A percentile compares a stretch with the other conserved stretches of the same genome.
Evolutionary conservation across 2,113 vertebrate species (phyloP).

Genomic region (Xiphorhynchus elegans): DNA sequence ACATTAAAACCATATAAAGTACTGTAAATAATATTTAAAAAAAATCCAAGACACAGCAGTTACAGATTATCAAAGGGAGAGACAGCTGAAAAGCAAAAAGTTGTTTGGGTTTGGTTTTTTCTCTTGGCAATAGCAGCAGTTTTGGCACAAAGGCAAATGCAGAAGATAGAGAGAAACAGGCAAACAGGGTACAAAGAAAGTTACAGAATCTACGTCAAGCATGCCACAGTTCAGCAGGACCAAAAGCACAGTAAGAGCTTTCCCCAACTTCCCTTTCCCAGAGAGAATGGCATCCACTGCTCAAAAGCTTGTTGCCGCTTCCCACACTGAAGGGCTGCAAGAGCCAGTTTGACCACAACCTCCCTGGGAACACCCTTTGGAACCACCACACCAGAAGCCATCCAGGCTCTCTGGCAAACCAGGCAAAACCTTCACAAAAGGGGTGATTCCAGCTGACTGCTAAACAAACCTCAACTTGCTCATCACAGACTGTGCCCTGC

Average conservation of each 20-base stretch:
- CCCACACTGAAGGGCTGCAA: neutral
- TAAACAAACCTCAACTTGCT: neutral
- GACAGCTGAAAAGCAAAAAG: neutral
- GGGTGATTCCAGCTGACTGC: neutral
- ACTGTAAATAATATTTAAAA: conserved; percentile 41
- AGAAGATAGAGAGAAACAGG: neutral
- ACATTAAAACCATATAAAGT: conserved; percentile 56
- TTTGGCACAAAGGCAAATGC: conserved; percentile 44
- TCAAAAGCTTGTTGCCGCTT: conserved; percentile 41
- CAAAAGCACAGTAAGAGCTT: neutral
- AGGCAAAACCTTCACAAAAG: neutral
- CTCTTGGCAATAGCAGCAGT: conserved; percentile 36
- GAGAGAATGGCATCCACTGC: conserved; percentile 3
- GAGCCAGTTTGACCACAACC: neutral
- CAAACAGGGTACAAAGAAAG: conserved; percentile 22
- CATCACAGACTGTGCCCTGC: neutral
- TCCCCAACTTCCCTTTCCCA: neutral
- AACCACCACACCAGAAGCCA: neutral
- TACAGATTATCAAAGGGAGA: conserved; percentile 45
- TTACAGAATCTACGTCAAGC: conserved; percentile 26
- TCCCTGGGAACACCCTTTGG: neutral
- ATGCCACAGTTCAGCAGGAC: neutral
- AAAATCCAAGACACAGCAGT: conserved; percentile 32
- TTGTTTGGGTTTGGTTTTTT: neutral
- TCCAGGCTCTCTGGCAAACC: neutral